These are phyloP conservation scores for Anthoptus insignis DNA, from an alignment of 2,888 invertebrate genomes.

Conservation along the genomic window DNA sequence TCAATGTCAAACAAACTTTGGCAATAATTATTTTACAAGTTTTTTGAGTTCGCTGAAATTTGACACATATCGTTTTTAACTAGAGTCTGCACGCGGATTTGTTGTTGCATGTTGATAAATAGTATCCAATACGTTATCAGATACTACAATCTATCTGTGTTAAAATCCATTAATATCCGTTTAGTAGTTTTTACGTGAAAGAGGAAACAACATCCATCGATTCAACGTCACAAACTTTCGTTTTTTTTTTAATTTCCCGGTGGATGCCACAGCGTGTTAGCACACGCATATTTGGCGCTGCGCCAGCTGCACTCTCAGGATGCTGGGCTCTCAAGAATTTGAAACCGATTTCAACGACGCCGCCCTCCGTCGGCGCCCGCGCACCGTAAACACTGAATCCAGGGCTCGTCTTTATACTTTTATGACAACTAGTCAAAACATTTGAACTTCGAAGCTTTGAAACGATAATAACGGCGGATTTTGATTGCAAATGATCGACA, in stretches of 20 bases:
- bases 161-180: too few relatives aligned
- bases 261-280: slow-evolving; percentile 69
- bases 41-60: slow-evolving; percentile 56
- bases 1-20: slow-evolving; percentile 54
- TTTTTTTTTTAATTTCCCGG: slow-evolving; percentile 60
- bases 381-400: slow-evolving; percentile 31
- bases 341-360: slow-evolving; percentile 43
- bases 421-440: slow-evolving; percentile 17
- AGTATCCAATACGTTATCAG: too few relatives aligned
- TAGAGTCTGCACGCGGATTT: too few relatives aligned
- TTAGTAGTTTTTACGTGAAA: too few relatives aligned
- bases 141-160: too few relatives aligned
- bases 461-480: too few relatives aligned
- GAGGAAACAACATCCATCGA: too few relatives aligned
- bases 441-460: too few relatives aligned
- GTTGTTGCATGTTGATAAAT: too few relatives aligned
- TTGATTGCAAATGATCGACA: too few relatives aligned
- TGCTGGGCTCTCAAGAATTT: slow-evolving; percentile 59
- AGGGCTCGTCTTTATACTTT: slow-evolving; percentile 36
- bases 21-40: slow-evolving; percentile 50
- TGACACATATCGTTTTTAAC: too few relatives aligned
- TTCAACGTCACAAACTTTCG: too few relatives aligned
- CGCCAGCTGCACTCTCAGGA: slow-evolving; percentile 78
- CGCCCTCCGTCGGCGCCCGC: slow-evolving; percentile 36
- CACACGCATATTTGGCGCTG: slow-evolving; percentile 60